These are phyloP conservation scores for Hyperoplus lanceolatus DNA, from an alignment of 2,797 vertebrate genomes.

Conservation along the genomic window DNA sequence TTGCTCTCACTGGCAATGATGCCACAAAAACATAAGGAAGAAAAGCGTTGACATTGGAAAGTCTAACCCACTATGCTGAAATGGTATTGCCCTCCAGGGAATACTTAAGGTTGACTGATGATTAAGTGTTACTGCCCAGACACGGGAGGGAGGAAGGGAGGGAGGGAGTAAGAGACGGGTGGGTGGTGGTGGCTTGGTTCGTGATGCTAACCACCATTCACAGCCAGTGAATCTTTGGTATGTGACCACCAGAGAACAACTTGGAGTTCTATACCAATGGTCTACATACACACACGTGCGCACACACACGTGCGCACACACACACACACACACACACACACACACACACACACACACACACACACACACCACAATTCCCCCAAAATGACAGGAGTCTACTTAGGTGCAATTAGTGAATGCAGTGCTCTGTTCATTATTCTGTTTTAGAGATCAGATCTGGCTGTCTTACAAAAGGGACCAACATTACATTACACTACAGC, in stretches of 20 bases:
- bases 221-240: conserved; percentile 72
- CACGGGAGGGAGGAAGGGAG: conserved; percentile 19
- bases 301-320: conserved; percentile 44
- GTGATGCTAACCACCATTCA: conserved; percentile 56
- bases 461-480: conserved; percentile 6
- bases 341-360: conserved; percentile 44
- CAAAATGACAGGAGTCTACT: conserved; percentile 41
- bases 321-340: conserved; percentile 44
- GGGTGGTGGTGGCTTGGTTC: conserved; percentile 23
- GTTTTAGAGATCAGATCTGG: conserved; percentile 37
- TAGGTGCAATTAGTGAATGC: conserved; percentile 41
- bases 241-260: conserved; percentile 71
- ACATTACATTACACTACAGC: conserved; percentile 17
- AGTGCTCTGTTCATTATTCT: conserved; percentile 22
- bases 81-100: conserved; percentile 57
- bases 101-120: conserved; percentile 65
- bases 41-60: conserved; percentile 26
- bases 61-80: conserved; percentile 10
- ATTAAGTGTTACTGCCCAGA: conserved; percentile 63
- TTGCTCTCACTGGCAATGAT: not conserved
- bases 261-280: conserved; percentile 30
- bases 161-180: conserved; percentile 15
- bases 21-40: conserved; percentile 40
- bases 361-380: conserved; percentile 30
- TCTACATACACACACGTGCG: conserved; percentile 39